Percentiles rank a stretch among this genome's conserved stretches.
Evolutionary conservation across 2,888 invertebrate species (phyloP).

Genomic region (Psylliodes chrysocephalus): DNA sequence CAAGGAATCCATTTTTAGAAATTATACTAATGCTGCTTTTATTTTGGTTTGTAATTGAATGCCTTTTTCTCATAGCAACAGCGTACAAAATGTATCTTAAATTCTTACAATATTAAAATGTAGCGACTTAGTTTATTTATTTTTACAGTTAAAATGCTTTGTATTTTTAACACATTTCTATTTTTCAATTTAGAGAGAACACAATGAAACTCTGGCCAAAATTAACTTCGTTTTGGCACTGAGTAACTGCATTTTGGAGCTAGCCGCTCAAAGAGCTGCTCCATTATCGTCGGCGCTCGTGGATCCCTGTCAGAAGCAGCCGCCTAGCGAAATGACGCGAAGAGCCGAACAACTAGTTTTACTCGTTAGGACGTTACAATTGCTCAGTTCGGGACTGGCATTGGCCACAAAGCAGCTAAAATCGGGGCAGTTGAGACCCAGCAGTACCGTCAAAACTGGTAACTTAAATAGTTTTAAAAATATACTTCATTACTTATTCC

Average conservation of each 20-base stretch:
- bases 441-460: conserved; percentile 92
- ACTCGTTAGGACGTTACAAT: conserved; percentile 89
- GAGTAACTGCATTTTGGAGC: conserved; percentile 93
- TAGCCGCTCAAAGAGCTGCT: conserved; percentile 82
- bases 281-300: conserved; percentile 70
- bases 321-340: conserved; percentile 63
- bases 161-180: background rate
- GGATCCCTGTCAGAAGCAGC: conserved; percentile 52
- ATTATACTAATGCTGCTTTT: no score
- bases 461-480: conserved; percentile 48
- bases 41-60: no score
- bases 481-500: background rate
- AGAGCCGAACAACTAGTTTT: conserved; percentile 85
- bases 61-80: no score
- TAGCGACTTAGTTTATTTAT: no score
- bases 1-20: no score
- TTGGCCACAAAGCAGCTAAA: conserved; percentile 89
- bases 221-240: conserved; percentile 96
- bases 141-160: no score
- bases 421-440: conserved; percentile 86
- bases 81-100: no score
- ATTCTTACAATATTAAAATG: no score
- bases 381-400: conserved; percentile 93
- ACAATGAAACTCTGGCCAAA: conserved; percentile 96
- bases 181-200: conserved; percentile 80